Evolutionary conservation across 2,797 vertebrate genomes (phyloP), one percentile per base, ranked within the genome.

Genomic region (Gobio occitaniae): DNA sequence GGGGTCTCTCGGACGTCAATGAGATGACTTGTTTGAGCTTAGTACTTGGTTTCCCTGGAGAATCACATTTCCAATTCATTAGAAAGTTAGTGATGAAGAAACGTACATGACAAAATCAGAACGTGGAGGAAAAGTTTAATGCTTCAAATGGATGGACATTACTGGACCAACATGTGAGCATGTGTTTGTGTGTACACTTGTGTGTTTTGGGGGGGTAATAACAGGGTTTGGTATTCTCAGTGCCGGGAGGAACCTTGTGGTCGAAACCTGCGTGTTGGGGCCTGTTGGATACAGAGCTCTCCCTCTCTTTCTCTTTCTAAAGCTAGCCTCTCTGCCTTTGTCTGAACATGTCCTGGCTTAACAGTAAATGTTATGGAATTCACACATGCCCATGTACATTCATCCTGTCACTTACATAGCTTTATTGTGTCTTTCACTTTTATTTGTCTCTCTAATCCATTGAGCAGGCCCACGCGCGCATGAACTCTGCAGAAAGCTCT

Each of bases 201-300:
- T 90, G 89, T 92, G 90, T 78, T 86, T 93, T 74, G 71, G 83
- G 91, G 91, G 93, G 91, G 92, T 96, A 95, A 95, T 95, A 93
- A 94, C 93, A 95, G 94, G 94, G 92, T 95, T 94, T 92, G 91
- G 92, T 94, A 91, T 93, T 94, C 91, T 86, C 91, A 92, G 94
- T 36, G 59, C 90, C 86, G 91, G 94, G 94, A 95, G 95, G 94
- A 92, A 93, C 92, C 91, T 89, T 95, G 94, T 87, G 94, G 95
- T 95, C 85, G 93, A 95, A 95, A 95, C 93, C 91, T 82, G 91
- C 95, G 77, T 95, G 95, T 93, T 92, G 88, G 92, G 94, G 92
- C 95, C 90, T 93, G 94, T 91, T 91, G 87, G 82, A 82, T 88
- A 90, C 83, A 88, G 47, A 36, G 47, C 88, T 48, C 52, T 76